Evolutionary conservation across 2,113 vertebrate genomes (phyloP), one percentile per base, ranked within the genome.

Genomic region (Mastomys natalensis): DNA sequence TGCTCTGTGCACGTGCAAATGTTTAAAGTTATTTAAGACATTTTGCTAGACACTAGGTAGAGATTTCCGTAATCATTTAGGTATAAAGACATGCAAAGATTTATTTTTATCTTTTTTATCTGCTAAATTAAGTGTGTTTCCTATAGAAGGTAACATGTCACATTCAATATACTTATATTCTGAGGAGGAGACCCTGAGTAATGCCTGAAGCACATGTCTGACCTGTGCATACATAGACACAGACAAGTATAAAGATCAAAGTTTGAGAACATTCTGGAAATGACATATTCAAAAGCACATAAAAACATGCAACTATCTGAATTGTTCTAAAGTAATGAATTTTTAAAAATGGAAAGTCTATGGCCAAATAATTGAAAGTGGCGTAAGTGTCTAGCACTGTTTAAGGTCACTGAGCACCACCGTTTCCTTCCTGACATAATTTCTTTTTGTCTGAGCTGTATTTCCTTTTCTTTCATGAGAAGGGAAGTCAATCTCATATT

Each of bases 201-300:
- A 89, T 55, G 16, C 40, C 37, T 48, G 40, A n/a, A 92, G 95
- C 17, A 0, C 12, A 94, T 40, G 4, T 88, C 17, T 96, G 48
- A 87, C 53, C 3, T 43, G 7, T 58, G 15, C 21, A 15, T 88
- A 7, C 4, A 55, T 58, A 24, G 13, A 87, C 43, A 24, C 51
- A 95, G 24, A 92, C 48, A 96, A 78, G 76, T 80, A 34, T 4
- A 64, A 94, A 95, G 26, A 22, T 53, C 45, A 45, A 97, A 48
- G 51, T 60, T 81, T 55, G 3, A 80, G 62, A 24, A 19, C 51
- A 53, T 84, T 15, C 19, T 86, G 43, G 24, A 84, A 91, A 55
- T 90, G n/a, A 7, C 24, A 24, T 93, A 94, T 92, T 10, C 4
- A 43, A 19, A 94, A 66, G 19, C 22, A 48, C 40, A 48, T 16